Percentiles rank a stretch among this genome's conserved stretches.
Conservation (phyloP, 2,888 invertebrate species). For the Aphidoletes aphidimyza region DNA sequence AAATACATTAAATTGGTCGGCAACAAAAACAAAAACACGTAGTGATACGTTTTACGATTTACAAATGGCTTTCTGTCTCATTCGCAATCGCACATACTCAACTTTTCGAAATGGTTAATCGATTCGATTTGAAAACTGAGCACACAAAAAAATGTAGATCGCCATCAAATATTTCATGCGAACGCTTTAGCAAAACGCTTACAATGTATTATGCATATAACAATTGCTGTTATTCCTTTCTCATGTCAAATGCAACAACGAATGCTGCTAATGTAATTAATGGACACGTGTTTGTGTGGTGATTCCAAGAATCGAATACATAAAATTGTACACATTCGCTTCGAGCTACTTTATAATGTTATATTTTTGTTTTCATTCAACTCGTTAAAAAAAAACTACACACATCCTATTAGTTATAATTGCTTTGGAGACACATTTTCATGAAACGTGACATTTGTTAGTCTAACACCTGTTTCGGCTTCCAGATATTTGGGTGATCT, state of each 20-base stretch:
- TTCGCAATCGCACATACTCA: not conserved
- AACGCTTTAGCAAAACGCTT: not conserved
- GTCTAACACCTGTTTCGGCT: not conserved
- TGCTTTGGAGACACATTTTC: not conserved
- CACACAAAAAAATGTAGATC: conserved; percentile 44
- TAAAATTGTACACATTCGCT: too few relatives aligned
- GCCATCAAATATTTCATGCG: not conserved
- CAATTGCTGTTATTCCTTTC: not conserved
- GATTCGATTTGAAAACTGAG: not conserved
- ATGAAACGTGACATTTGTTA: not conserved
- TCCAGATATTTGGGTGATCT: not conserved
- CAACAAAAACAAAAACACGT: too few relatives aligned
- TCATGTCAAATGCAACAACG: not conserved
- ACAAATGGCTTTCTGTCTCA: not conserved
- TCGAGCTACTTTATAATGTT: too few relatives aligned
- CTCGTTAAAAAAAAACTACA: too few relatives aligned
- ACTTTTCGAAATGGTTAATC: conserved; percentile 26
- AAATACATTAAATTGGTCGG: conserved; percentile 19
- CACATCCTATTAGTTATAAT: not conserved
- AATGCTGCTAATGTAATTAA: not conserved
- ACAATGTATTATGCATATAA: too few relatives aligned
- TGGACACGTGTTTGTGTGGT: not conserved
- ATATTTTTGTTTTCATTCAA: too few relatives aligned
- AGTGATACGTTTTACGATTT: conserved; percentile 27
- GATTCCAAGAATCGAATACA: not conserved